Base-by-base conservation (phyloP, 2,888 invertebrate genomes). In the Melinaea menophilus region DNA sequence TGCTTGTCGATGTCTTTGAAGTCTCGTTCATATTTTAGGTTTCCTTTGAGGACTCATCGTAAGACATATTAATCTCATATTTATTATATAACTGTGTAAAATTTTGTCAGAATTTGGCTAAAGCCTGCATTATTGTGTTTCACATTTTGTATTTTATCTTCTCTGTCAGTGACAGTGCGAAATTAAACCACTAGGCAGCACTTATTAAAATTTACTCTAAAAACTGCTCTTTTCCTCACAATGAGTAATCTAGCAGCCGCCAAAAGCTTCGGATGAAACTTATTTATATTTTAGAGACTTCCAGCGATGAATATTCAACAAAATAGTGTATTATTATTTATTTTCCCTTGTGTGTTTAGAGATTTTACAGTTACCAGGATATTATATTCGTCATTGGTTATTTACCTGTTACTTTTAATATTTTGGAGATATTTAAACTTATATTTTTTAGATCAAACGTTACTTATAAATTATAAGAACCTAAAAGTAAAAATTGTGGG, bases 141-240 rank as follows among this genome's bases (percentile, higher is more conserved):
- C 31, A 2, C 11, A 51, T 51, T 51, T 51, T 31, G 51, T 31
- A 51, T 51, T 51, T 51, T 51, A 51, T 51, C 22, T 51, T 31
- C 31, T n/a, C 48, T 86, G 85, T 68, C 77, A 67, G 76, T 81
- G 86, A 86, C 88, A 85, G 81, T 73, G 71, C 76, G 73, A 80
- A 85, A 86, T 88, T 85, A 86, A 85, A 85, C 81, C 75, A 77
- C 80, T 80, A 73, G 71, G 72, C 74, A 66, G 75, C 79, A 80
- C 84, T 84, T 86, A 86, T 86, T 86, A 86, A 84, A 85, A 82
- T 79, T 78, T 77, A 73, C 72, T 79, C 82, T 75, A 84, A 84
- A 84, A 86, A 85, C 79, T 84, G 81, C 82, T 82, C 81, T 84
- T 81, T 84, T 77, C 61, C 70, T 69, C 72, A 71, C 82, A 83